Conservation (phyloP, 1,140 invertebrate species). For the Drosophila ohnishii region DNA sequence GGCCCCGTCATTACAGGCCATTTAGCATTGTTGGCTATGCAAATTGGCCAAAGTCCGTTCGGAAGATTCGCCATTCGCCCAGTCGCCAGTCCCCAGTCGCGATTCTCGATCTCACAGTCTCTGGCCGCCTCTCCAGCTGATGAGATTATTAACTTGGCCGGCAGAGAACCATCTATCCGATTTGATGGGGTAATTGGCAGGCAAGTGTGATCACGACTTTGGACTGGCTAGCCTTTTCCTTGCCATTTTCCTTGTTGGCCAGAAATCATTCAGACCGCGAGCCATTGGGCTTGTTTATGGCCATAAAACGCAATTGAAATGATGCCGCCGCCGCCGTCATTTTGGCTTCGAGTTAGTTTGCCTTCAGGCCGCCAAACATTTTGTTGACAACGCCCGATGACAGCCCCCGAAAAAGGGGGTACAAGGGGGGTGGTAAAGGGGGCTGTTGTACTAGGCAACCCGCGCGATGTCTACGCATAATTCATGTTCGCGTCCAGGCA, state of each 20-base stretch:
- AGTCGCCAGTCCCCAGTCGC: conserved; percentile 1
- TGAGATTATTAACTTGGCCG: conserved; percentile 64
- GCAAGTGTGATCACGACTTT: conserved; percentile 53
- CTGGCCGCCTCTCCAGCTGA: conserved; percentile 23
- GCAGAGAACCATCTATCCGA: conserved; percentile 17
- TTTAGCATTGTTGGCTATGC: conserved; percentile 53
- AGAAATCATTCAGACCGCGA: conserved; percentile 30
- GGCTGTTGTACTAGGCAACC: conserved; percentile 10
- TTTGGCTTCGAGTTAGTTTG: conserved; percentile 24
- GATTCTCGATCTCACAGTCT: conserved; percentile 26
- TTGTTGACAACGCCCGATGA: conserved; percentile 56
- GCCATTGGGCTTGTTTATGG: conserved; percentile 57
- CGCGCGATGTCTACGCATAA: conserved; percentile 64
- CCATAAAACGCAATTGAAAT: conserved; percentile 73
- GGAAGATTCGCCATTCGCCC: conserved; percentile 10
- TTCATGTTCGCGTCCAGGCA: conserved; percentile 43
- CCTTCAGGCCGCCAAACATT: conserved; percentile 32
- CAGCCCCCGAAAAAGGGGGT: conserved; percentile 9
- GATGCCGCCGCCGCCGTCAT: conserved; percentile 39
- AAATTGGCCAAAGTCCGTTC: conserved; percentile 44
- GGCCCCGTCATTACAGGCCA: conserved; percentile 44
- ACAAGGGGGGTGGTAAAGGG: background rate
- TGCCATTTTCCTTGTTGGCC: conserved; percentile 23
- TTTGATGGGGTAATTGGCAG: conserved; percentile 47
- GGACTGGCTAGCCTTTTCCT: conserved; percentile 18